A percentile compares a stretch with the other conserved stretches of the same genome.
These are phyloP conservation scores for Melinopterus prodromus DNA, from an alignment of 2,888 invertebrate species.

Conservation along the genomic window DNA sequence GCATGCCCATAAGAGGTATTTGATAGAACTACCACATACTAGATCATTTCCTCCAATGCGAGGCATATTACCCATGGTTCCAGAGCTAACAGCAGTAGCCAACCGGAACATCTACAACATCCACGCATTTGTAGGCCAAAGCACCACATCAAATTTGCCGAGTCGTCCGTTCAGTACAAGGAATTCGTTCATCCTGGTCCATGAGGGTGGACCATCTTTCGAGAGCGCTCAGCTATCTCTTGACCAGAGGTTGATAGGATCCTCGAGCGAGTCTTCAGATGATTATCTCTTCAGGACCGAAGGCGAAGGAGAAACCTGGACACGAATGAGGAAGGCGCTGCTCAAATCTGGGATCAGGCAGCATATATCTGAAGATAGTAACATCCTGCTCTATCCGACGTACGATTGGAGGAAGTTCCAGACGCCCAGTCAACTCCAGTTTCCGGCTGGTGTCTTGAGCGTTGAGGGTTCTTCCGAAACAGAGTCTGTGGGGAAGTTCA, in stretches of 20 bases:
- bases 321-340: neutral
- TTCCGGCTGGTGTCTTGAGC: slow-evolving; percentile 5
- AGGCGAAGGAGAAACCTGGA: neutral
- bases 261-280: neutral
- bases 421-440: neutral
- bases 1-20: too few species aligned
- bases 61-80: too few species aligned
- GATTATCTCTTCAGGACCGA: slow-evolving; percentile 6
- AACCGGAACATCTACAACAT: neutral
- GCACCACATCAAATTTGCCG: neutral
- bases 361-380: slow-evolving; percentile 28
- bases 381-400: slow-evolving; percentile 27
- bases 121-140: neutral
- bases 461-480: neutral
- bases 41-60: too few species aligned
- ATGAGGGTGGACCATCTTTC: neutral
- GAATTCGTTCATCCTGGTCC: slow-evolving; percentile 12
- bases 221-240: neutral
- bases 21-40: too few species aligned
- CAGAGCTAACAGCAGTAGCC: neutral
- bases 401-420: slow-evolving; percentile 11
- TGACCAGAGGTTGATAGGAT: neutral
- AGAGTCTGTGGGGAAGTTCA: neutral
- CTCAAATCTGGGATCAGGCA: slow-evolving; percentile 32
- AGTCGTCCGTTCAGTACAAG: neutral